Evolutionary conservation across 2,888 invertebrate genomes (phyloP), one percentile per base, ranked within the genome.

Genomic region (Aradus depressus): DNA sequence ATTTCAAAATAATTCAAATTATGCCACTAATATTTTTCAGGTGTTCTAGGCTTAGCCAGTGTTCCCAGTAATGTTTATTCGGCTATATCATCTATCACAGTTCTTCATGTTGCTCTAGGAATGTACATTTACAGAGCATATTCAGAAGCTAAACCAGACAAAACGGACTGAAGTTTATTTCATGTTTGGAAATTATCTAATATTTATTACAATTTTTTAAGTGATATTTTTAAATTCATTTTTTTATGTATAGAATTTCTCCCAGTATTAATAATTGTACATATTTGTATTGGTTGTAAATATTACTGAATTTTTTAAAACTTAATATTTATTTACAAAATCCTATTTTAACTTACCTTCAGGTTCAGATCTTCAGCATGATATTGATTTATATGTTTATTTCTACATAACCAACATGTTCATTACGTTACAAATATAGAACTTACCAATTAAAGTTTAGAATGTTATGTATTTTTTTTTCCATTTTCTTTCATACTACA

Each of bases 101-200:
- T 81, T 4, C 69, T 89, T 47, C 88, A 89, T 64, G 63, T 84
- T 56, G 83, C 85, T 3, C 65, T 89, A 53, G 88, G 81, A 22
- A 68, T 84, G 39, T 88, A 84, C 64, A 84, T 89, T 62, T 83
- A 80, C 64, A 76, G 75, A 62, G 87, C 87, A 0, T 88, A 86
- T 66, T 79, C 76, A 59, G 77, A 66, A 42, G 55, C 63, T 2
- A 58, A 60, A 39, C 54, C 54, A 4, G 44, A 44, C 47, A 57
- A 57, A 52, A 47, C 50, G 21, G 57, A 57, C 47, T 57, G 38
- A 53, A 44, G 4, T 14, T 12, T 14, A 22, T 25, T 5, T 34
- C 14, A 6, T 10, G 28, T 28, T 6, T 10, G 28, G 10, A 10
- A 10, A 10, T 10, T 2, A n/a, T 44, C 22, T 42, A 26, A 14